phyloP scores from a whole-genome alignment of 2,797 vertebrate species.

The Pristis pectinata region DNA sequence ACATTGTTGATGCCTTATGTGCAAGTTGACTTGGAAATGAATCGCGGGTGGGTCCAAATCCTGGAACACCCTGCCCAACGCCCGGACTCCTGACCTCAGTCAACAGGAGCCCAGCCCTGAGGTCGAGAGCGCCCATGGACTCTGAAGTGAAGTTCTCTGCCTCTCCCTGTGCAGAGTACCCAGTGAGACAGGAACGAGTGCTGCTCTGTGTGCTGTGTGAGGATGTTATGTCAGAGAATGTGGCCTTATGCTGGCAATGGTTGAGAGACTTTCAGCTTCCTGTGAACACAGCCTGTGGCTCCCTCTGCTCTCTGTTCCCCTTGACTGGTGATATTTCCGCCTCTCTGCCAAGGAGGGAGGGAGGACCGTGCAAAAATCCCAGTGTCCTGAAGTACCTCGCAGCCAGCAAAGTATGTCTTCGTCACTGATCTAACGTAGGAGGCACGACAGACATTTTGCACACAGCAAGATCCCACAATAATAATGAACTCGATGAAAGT shows the following conservation, averaged over 20 bases:
- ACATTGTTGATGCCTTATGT: too few species aligned
- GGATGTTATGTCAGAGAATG: not conserved
- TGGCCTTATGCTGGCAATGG: not conserved
- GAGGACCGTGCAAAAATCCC: not conserved
- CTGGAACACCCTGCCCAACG: too few species aligned
- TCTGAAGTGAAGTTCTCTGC: not conserved
- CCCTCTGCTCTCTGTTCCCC: not conserved
- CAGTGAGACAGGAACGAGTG: not conserved
- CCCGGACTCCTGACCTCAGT: too few species aligned
- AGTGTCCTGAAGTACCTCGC: not conserved
- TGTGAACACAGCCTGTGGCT: not conserved
- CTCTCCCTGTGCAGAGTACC: not conserved
- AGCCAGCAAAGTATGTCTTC: not conserved
- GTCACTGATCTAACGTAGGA: not conserved
- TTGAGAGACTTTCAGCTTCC: not conserved
- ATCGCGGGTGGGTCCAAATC: too few species aligned
- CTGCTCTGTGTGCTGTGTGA: not conserved
- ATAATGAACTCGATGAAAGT: too few species aligned
- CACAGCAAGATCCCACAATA: not conserved
- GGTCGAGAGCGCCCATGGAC: too few species aligned
- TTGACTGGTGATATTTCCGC: too few species aligned
- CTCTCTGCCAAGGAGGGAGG: not conserved
- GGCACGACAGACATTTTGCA: not conserved
- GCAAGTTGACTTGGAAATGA: too few species aligned
- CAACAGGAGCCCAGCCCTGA: too few species aligned